Evolutionary conservation across 2,888 invertebrate genomes (phyloP), one percentile per base, ranked within the genome.

Genomic region (Osedax frankpressi): DNA sequence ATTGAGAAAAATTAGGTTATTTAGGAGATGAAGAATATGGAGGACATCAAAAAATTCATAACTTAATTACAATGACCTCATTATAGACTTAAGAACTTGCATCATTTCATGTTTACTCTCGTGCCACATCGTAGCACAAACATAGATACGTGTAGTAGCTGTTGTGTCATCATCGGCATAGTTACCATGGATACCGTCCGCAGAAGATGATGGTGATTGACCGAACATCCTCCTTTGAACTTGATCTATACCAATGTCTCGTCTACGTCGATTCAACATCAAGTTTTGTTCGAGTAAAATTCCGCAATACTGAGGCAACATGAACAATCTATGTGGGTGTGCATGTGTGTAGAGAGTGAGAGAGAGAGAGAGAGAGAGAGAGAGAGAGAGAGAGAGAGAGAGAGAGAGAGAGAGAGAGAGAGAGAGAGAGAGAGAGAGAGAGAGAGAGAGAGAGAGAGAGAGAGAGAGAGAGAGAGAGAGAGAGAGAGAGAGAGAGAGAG

Each of bases 261-360:
- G 92, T 75, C 93, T 87, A 80, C 92, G 79, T 77, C 97, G 86
- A 83, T 97, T 95, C 78, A 96, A 85, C 6, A 93, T 92, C 88
- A 98, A 88, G 25, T 94, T 93, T 85, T 97, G 96, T 84, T 97
- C 97, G 75, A 96, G 92, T 24, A 98, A 86, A 26, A 94, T 85
- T 0, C 91, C 90, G 80, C 91, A 92, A 85, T 96, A 95, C 91
- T 95, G 93, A 0, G 97, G 96, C 3, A 90, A 88, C 0, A 96
- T 91, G 81, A 94, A 98, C 73, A 98, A 86, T 72, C 86, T 86
- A 79, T 1, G 76, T 73, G 14, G 25, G 2, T 19, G 28, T n/a
- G n/a, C n/a, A n/a, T n/a, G n/a, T n/a, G n/a, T n/a, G n/a, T n/a
- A n/a, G n/a, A n/a, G n/a, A n/a, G n/a, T n/a, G n/a, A n/a, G n/a